phyloP scores from a whole-genome alignment of 2,113 vertebrate species.

The Formicarius rufipectus region DNA sequence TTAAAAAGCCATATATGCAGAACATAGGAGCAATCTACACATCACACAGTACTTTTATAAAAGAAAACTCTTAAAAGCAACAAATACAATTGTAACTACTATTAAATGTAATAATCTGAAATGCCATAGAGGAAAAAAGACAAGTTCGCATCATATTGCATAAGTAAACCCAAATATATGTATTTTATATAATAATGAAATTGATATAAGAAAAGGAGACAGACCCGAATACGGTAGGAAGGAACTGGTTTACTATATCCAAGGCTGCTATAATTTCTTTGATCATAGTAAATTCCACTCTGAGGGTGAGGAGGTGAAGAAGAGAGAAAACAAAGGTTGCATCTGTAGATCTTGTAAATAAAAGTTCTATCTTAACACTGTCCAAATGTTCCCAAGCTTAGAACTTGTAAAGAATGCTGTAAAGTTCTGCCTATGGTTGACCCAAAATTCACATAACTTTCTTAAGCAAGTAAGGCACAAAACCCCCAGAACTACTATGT shows the following conservation, averaged over 20 bases:
- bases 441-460: background rate
- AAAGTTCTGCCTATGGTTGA: background rate
- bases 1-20: background rate
- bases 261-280: constrained; percentile 92
- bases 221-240: constrained; percentile 72
- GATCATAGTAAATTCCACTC: constrained; percentile 92
- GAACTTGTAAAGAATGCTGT: background rate
- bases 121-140: background rate
- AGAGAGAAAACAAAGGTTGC: background rate
- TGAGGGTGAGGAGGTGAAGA: constrained; percentile 60
- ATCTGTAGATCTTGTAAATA: background rate
- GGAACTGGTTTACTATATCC: constrained; percentile 81
- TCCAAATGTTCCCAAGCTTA: background rate
- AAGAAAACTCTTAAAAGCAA: background rate
- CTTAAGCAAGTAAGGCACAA: background rate
- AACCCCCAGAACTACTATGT: background rate
- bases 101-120: background rate
- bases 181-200: background rate
- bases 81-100: background rate
- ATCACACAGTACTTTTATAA: background rate
- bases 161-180: background rate
- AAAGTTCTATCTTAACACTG: background rate
- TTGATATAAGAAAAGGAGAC: constrained; percentile 26
- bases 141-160: background rate
- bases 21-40: background rate